These are phyloP conservation scores for Pteruthius melanotis DNA, from an alignment of 2,113 vertebrate genomes.

Conservation along the genomic window DNA sequence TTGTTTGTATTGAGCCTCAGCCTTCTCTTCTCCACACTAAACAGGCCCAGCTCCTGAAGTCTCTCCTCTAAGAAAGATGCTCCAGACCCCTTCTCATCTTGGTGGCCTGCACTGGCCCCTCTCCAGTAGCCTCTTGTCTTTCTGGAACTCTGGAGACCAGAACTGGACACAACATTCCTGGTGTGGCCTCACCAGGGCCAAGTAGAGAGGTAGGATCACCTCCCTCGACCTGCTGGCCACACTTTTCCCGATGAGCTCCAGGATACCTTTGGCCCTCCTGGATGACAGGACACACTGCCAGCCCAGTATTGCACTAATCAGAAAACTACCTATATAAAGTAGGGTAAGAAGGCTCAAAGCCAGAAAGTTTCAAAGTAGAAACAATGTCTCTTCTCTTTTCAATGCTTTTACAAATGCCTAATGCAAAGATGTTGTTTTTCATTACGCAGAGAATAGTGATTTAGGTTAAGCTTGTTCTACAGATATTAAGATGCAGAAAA, in stretches of 20 bases:
- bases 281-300: not conserved
- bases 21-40: not conserved
- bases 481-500: not conserved
- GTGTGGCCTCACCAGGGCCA: not conserved
- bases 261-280: not conserved
- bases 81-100: not conserved
- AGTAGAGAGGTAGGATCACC: not conserved
- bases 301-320: not conserved
- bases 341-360: not conserved
- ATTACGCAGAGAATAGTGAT: not conserved
- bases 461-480: not conserved
- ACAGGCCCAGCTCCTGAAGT: not conserved
- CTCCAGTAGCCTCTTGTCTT: not conserved
- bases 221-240: not conserved
- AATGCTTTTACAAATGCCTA: not conserved
- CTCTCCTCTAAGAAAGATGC: not conserved
- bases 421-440: not conserved
- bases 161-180: not conserved
- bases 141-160: not conserved
- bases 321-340: not conserved
- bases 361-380: too few species aligned
- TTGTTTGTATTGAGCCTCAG: not conserved
- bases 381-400: not conserved
- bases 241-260: not conserved
- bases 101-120: not conserved